phyloP scores from a whole-genome alignment of 1,140 invertebrate genomes.

The Cataglyphis hispanica region DNA sequence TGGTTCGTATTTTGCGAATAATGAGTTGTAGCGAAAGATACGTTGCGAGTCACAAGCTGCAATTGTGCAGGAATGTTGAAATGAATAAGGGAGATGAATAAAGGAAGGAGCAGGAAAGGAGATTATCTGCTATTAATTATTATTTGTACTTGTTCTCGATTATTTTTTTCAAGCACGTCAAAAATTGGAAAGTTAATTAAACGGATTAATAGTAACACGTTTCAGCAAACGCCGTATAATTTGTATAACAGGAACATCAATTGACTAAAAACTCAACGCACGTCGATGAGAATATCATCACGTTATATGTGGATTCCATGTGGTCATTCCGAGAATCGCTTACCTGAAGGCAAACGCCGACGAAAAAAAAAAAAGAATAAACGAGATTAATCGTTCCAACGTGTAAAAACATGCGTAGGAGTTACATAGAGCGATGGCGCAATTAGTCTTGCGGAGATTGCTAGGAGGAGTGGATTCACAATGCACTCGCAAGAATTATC shows the following conservation, averaged over 20 bases:
- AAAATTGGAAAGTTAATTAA: not conserved
- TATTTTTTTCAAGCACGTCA: not conserved
- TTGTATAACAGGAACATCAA: not conserved
- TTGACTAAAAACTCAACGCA: constrained; percentile 7
- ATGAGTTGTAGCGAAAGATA: constrained; percentile 43
- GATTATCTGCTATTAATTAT: not conserved
- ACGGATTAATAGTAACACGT: not conserved
- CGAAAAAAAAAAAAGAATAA: constrained; percentile 30
- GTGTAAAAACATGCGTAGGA: constrained; percentile 68
- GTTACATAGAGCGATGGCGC: constrained; percentile 48
- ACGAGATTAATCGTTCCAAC: constrained; percentile 64
- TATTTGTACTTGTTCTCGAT: not conserved
- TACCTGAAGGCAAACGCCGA: not conserved
- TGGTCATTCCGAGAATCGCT: constrained; percentile 6
- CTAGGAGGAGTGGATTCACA: constrained; percentile 54
- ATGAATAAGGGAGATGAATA: not conserved
- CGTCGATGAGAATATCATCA: constrained; percentile 19
- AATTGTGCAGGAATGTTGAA: not conserved
- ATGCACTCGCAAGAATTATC: constrained; percentile 64
- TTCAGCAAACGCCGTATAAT: not conserved
- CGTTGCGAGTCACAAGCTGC: not conserved
- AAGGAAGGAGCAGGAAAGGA: not conserved
- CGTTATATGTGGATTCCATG: not conserved
- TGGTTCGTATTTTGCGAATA: constrained; percentile 22
- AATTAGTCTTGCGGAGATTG: constrained; percentile 65